These are phyloP conservation scores for Vireo griseus DNA, from an alignment of 2,797 vertebrate genomes.

Conservation along the genomic window DNA sequence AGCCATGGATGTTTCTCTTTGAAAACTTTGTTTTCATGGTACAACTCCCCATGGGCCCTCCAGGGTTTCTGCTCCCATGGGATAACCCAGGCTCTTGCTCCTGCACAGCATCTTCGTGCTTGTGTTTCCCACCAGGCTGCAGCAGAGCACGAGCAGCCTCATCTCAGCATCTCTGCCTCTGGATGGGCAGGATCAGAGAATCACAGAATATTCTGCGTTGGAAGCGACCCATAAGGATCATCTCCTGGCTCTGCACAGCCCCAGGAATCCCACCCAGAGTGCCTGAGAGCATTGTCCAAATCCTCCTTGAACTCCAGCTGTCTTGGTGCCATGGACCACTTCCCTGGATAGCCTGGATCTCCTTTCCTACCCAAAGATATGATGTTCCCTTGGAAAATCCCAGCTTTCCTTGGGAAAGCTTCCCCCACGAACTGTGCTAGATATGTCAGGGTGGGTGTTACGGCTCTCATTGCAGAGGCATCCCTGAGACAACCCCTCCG, in stretches of 20 bases:
- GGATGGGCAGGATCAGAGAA: background rate
- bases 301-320: background rate
- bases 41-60: background rate
- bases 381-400: background rate
- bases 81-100: background rate
- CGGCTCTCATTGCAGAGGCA: background rate
- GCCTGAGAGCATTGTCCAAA: background rate
- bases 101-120: background rate
- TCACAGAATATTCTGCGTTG: background rate
- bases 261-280: background rate
- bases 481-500: background rate
- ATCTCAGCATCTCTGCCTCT: background rate
- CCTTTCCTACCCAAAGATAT: accelerated
- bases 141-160: accelerated
- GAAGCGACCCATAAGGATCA: background rate
- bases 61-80: background rate
- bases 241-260: background rate
- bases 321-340: background rate
- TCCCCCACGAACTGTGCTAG: background rate
- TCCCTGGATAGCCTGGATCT: background rate
- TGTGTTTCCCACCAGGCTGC: background rate
- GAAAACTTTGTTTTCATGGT: background rate
- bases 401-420: background rate
- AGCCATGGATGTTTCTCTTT: background rate
- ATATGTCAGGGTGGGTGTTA: background rate